phyloP scores from a whole-genome alignment of 2,888 invertebrate species.

The Campopleginae sp. region DNA sequence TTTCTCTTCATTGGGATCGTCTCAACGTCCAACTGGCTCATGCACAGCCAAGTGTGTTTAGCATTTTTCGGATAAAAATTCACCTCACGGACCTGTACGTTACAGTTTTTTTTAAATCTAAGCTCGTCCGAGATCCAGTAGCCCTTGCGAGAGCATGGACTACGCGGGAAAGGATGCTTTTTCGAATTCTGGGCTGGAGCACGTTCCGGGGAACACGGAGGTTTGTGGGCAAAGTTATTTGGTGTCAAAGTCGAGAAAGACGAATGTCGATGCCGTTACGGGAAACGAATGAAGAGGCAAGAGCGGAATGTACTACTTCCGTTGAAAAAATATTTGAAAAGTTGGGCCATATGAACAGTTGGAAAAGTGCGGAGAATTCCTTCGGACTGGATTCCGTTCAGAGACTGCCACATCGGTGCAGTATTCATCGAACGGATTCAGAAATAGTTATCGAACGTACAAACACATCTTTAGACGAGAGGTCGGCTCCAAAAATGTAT shows the following conservation, averaged over 20 bases:
- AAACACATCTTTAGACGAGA: slow-evolving; percentile 39
- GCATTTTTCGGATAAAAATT: background rate
- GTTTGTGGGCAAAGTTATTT: slow-evolving; percentile 19
- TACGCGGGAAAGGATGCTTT: background rate
- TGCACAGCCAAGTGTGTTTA: background rate
- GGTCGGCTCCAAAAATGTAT: slow-evolving; percentile 25
- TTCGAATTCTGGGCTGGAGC: background rate
- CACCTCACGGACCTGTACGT: background rate
- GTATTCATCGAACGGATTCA: slow-evolving; percentile 59
- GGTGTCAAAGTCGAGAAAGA: slow-evolving; percentile 59
- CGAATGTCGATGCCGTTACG: slow-evolving; percentile 59
- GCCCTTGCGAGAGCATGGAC: slow-evolving; percentile 6
- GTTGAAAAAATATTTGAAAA: background rate
- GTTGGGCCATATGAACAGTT: slow-evolving; percentile 12
- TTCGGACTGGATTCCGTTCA: slow-evolving; percentile 50
- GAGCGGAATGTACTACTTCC: slow-evolving; percentile 36
- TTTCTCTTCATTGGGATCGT: slow-evolving; percentile 9
- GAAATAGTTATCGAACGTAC: slow-evolving; percentile 62
- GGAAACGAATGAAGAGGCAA: slow-evolving; percentile 8
- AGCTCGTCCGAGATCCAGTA: too few relatives aligned
- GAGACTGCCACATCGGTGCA: slow-evolving; percentile 32
- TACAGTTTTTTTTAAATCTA: background rate
- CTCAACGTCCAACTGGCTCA: background rate
- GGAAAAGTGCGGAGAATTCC: slow-evolving; percentile 35
- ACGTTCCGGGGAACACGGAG: slow-evolving; percentile 3